Conservation (phyloP, 2,888 invertebrate genomes). For the Amiota communis region DNA sequence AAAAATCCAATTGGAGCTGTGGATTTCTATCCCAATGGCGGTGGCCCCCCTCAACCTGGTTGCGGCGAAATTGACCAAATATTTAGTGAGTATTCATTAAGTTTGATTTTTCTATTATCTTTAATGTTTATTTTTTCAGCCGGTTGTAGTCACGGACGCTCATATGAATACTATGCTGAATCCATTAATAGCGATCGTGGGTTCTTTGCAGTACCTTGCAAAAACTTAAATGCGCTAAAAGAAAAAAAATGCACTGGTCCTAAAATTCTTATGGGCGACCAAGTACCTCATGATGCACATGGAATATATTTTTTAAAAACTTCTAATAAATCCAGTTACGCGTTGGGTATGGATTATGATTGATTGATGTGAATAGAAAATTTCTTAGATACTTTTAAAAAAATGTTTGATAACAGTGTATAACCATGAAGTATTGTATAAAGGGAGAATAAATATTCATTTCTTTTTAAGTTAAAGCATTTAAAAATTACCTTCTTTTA, state of each 20-base stretch:
- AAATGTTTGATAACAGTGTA: not conserved
- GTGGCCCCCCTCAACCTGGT: slow-evolving; percentile 80
- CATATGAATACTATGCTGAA: slow-evolving; percentile 78
- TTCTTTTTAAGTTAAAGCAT: no score
- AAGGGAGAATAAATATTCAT: no score
- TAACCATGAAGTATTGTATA: not conserved
- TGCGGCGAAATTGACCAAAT: slow-evolving; percentile 75
- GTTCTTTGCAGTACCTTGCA: slow-evolving; percentile 77
- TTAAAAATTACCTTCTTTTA: no score
- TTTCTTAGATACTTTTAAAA: no score
- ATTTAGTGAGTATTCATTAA: slow-evolving; percentile 59
- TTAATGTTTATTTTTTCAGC: slow-evolving; percentile 67
- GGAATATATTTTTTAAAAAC: slow-evolving; percentile 80
- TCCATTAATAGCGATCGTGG: slow-evolving; percentile 76
- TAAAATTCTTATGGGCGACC: slow-evolving; percentile 77
- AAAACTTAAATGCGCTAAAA: slow-evolving; percentile 72
- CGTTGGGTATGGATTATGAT: slow-evolving; percentile 69
- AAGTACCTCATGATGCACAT: slow-evolving; percentile 66
- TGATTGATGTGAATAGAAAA: not conserved
- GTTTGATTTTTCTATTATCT: not conserved
- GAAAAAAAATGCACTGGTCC: slow-evolving; percentile 65
- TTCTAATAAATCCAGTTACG: slow-evolving; percentile 75
- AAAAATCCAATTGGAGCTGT: slow-evolving; percentile 78
- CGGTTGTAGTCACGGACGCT: slow-evolving; percentile 81
- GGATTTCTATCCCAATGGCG: slow-evolving; percentile 85